Evolutionary conservation across 1,140 invertebrate genomes (phyloP), one percentile per base, ranked within the genome.

Genomic region (Eriocheir sinensis): DNA sequence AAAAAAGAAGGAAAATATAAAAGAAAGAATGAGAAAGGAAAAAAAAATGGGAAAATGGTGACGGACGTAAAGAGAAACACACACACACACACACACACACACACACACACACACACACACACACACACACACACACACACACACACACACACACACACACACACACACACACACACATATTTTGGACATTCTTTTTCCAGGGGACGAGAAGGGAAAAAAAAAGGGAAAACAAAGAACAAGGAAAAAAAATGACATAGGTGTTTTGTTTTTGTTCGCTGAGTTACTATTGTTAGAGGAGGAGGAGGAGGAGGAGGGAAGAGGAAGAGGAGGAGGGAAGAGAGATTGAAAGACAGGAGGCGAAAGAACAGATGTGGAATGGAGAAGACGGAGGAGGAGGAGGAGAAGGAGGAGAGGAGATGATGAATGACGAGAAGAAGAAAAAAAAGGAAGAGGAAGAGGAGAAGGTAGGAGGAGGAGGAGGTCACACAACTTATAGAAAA

Each of bases 61-160:
- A 12, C 6, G 9, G 15, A 40, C 2, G 32, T 17, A 85, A 3
- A 85, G 32, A 36, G 3, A 34, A 34, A 86, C 40, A 41, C 83
- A 72, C 60, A 72, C 60, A 72, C 60, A 72, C 83, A 86, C 83
- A 40, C 36, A 86, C 34, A 86, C 34, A 38, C 40, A 34, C 83
- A 38, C 83, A 86, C 83, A 86, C 83, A 86, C 83, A 86, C 83
- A 86, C 34, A 86, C 83, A 86, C 83, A 86, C 83, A 83, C 83
- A 86, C 83, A 86, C 83, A 86, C 83, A 86, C 83, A 86, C 83
- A 86, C 83, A 86, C 83, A 86, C 83, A 86, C 83, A 86, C 83
- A 86, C 83, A 86, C 83, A 86, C 36, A 86, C 83, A 86, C 83
- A 83, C 83, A 86, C 83, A 86, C 83, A 86, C 83, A 86, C 83